phyloP scores from a whole-genome alignment of 2,888 invertebrate species.

The Onthophagus sagittarius region DNA sequence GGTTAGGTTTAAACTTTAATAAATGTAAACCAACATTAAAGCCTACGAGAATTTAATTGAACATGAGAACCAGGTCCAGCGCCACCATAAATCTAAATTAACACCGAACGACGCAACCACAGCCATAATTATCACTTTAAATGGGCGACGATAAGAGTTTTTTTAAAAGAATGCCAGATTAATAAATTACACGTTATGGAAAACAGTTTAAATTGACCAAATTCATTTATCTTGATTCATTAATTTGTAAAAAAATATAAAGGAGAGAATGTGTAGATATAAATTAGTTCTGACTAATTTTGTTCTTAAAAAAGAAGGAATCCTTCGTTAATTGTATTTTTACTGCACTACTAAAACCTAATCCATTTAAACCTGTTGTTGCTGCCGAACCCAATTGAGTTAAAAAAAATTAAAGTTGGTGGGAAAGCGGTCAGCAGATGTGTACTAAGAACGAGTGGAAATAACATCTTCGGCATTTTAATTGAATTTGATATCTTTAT shows the following conservation, averaged over 20 bases:
- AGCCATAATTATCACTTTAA: background rate
- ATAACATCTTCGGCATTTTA: slow-evolving; percentile 16
- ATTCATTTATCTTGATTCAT: background rate
- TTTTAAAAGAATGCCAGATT: background rate
- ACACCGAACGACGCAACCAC: background rate
- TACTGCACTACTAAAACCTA: background rate
- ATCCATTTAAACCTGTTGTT: background rate
- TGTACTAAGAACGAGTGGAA: background rate
- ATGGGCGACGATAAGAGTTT: background rate
- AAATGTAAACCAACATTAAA: slow-evolving; percentile 6
- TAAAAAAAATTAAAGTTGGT: background rate
- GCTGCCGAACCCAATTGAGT: background rate
- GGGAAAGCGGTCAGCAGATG: background rate
- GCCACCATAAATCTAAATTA: slow-evolving; percentile 10
- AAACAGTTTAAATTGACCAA: background rate
- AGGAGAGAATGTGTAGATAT: too few relatives aligned
- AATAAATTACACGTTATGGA: background rate
- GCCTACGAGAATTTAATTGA: slow-evolving; percentile 10
- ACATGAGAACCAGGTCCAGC: slow-evolving; percentile 6
- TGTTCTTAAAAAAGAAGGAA: too few relatives aligned
- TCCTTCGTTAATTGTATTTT: background rate
- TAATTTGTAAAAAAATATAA: background rate
- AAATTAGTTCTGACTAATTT: too few relatives aligned
- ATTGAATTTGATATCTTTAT: slow-evolving; percentile 20
- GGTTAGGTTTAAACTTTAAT: slow-evolving; percentile 1